phyloP scores from a whole-genome alignment of 2,888 invertebrate species.

The Troilus luridus region DNA sequence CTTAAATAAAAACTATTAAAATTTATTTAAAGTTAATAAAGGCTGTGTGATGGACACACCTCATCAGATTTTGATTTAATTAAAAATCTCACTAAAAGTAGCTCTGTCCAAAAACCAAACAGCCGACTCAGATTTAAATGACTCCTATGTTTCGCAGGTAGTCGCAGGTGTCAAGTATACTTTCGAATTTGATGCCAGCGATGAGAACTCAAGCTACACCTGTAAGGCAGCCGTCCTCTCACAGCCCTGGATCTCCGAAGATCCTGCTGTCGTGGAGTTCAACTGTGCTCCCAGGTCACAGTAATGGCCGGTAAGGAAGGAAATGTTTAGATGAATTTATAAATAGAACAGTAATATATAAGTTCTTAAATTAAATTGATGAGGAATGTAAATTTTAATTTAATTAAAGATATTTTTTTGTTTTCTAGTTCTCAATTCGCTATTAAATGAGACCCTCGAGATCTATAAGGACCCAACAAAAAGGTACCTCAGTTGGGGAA shows the following conservation, averaged over 20 bases:
- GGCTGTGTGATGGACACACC: no score
- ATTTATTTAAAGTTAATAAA: no score
- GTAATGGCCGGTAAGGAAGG: neutral
- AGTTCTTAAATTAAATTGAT: neutral
- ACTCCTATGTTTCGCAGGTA: neutral
- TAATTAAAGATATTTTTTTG: neutral
- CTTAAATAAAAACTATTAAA: no score
- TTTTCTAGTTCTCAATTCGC: neutral
- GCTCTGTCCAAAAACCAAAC: no score
- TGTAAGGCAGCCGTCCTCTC: slow-evolving; percentile 49
- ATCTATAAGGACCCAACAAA: slow-evolving; percentile 4
- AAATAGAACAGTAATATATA: neutral
- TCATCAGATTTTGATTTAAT: no score
- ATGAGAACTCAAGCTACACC: neutral
- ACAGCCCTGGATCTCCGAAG: slow-evolving; percentile 55
- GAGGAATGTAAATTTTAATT: neutral
- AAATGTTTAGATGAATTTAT: neutral
- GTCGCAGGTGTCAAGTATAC: slow-evolving; percentile 55
- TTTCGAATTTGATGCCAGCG: slow-evolving; percentile 23
- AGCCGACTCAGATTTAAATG: neutral
- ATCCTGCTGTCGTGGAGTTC: slow-evolving; percentile 18
- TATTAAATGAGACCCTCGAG: neutral
- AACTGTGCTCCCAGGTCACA: slow-evolving; percentile 17
- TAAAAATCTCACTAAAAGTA: no score
- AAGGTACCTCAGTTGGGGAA: slow-evolving; percentile 39